phyloP scores from a whole-genome alignment of 2,888 invertebrate species.

The Adineta ricciae region DNA sequence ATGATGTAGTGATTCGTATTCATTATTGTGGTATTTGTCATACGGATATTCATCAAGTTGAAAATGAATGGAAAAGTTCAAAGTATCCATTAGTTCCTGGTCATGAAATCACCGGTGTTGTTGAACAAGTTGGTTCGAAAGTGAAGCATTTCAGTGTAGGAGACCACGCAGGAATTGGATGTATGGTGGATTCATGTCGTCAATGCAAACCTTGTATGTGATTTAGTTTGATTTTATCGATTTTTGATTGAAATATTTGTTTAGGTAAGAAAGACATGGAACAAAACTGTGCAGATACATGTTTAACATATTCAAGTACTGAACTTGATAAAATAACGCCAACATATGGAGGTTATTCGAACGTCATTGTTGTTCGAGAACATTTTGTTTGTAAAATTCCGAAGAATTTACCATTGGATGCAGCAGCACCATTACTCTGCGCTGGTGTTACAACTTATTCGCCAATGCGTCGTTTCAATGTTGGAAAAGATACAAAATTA shows the following conservation, averaged over 20 bases:
- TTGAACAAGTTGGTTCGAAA: neutral
- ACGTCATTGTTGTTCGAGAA: neutral
- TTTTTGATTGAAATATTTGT: too few species aligned
- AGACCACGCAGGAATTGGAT: conserved; percentile 29
- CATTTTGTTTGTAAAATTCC: neutral
- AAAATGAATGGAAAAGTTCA: conserved; percentile 17
- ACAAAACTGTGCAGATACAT: neutral
- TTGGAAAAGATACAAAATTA: neutral
- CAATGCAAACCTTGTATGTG: neutral
- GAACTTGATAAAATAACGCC: neutral
- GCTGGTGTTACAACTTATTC: neutral
- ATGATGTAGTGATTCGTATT: conserved; percentile 25
- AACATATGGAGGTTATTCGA: neutral
- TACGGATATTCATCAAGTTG: conserved; percentile 25
- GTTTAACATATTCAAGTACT: neutral
- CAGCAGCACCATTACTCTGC: neutral
- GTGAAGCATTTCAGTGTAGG: conserved; percentile 9
- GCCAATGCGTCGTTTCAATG: neutral
- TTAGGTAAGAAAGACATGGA: neutral
- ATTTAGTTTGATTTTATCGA: too few species aligned
- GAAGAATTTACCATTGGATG: neutral
- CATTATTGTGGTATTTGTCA: conserved; percentile 33
- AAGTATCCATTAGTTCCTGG: conserved; percentile 31
- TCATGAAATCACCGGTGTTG: conserved; percentile 30
- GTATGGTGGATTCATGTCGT: conserved; percentile 16